Evolutionary conservation across 2,113 vertebrate species (phyloP), one percentile per base, ranked within the genome.

Genomic region (Amazona vittata): DNA sequence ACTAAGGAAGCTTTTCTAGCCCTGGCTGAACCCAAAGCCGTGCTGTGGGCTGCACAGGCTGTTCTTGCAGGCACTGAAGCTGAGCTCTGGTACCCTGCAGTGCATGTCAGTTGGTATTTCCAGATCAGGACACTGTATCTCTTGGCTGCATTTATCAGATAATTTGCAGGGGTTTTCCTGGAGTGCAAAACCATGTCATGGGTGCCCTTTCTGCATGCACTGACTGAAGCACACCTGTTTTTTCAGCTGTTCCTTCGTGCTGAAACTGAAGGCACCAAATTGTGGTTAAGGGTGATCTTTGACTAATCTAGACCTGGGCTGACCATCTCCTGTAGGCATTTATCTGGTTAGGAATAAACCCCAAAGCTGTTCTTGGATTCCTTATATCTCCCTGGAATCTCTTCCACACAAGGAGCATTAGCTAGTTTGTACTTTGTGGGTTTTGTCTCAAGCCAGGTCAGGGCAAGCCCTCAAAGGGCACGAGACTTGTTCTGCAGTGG

Each of bases 101-200:
- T n/a, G n/a, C 12, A 1, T 1, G 9, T 31, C 11, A 43, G 33
- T 0, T 5, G n/a, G 1, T 31, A 3, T 83, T 93, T 67, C 49
- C 83, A 55, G 65, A 9, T 22, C 31, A 57, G 73, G 68, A 50
- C 28, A 2, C 19, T 63, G 37, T 43, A 0, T 15, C 11, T 77
- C 35, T 25, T 63, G 52, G 35, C 67, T 86, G 35, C 8, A 0
- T 17, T 57, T 29, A 14, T n/a, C 46, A 37, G 35, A 25, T 28
- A 14, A 2, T 64, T 63, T 2, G 3, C 35, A 64, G 55, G 21
- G 43, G 11, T 39, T 62, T 83, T 80, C 6, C 47, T 74, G 41
- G 22, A 16, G 14, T 17, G 39, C 29, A 39, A 11, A 25, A 53
- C 8, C 18, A 21, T 37, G 43, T 46, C 4, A 0, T 19, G 44